Conservation (phyloP, 2,888 invertebrate species). For the Drosophila demipolita region DNA sequence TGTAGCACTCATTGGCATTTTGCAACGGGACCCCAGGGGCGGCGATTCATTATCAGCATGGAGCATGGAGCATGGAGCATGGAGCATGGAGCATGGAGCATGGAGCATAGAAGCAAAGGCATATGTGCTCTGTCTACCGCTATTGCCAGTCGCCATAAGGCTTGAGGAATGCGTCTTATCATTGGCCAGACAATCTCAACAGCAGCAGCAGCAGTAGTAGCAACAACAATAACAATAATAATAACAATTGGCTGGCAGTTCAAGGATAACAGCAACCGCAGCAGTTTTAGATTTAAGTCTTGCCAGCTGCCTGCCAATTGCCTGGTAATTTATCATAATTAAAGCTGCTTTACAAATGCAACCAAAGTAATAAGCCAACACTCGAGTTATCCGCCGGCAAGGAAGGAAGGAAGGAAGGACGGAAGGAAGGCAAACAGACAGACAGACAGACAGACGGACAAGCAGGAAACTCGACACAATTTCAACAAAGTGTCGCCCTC, state of each 20-base stretch:
- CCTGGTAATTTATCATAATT: constrained; percentile 73
- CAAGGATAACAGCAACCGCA: constrained; percentile 60
- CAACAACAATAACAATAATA: constrained; percentile 14
- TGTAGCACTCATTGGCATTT: constrained; percentile 29
- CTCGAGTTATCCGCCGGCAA: neutral
- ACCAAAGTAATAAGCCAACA: constrained; percentile 17
- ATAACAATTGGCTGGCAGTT: constrained; percentile 57
- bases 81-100: neutral
- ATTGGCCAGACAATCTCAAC: constrained; percentile 62
- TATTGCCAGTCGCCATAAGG: constrained; percentile 52
- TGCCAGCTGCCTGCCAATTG: constrained; percentile 40
- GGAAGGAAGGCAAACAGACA: neutral
- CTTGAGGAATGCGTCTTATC: constrained; percentile 71
- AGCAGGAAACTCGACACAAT: constrained; percentile 50
- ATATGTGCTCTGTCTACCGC: constrained; percentile 33
- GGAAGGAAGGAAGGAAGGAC: constrained; percentile 5
- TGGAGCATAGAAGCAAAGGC: neutral
- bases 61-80: neutral
- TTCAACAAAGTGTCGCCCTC: constrained; percentile 48
- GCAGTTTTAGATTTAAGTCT: constrained; percentile 11
- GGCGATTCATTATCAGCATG: neutral
- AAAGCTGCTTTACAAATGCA: constrained; percentile 52
- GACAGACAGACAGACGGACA: neutral
- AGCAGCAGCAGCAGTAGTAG: neutral
- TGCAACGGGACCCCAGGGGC: neutral